Conservation (phyloP, 2,888 invertebrate species). For the Drosophila paranaensis region DNA sequence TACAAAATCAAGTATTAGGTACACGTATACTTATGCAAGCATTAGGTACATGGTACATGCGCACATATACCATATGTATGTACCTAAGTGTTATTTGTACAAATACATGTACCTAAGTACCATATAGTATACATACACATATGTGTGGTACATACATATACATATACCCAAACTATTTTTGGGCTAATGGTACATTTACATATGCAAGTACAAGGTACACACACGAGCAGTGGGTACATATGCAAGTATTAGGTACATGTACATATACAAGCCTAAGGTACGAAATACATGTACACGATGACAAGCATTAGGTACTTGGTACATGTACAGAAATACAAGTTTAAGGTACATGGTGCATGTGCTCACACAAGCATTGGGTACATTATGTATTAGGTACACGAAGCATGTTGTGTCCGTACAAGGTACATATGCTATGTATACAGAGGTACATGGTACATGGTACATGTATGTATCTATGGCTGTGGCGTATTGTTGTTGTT, state of each 20-base stretch:
- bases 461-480: conserved; percentile 20
- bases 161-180: too few species aligned
- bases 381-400: neutral
- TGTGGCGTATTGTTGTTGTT: conserved; percentile 35
- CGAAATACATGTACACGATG: neutral
- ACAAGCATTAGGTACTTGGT: neutral
- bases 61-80: too few species aligned
- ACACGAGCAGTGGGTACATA: too few species aligned
- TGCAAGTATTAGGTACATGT: neutral
- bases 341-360: neutral
- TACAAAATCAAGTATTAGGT: neutral
- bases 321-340: neutral
- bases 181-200: too few species aligned
- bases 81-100: too few species aligned
- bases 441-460: conserved; percentile 17
- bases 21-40: neutral
- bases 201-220: too few species aligned
- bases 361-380: neutral
- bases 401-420: neutral
- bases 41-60: neutral
- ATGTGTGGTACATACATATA: too few species aligned
- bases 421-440: conserved; percentile 9
- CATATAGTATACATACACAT: too few species aligned
- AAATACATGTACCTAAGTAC: too few species aligned
- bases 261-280: neutral